Conservation (phyloP, 2,888 invertebrate genomes). For the Lasioglossum lativentre region DNA sequence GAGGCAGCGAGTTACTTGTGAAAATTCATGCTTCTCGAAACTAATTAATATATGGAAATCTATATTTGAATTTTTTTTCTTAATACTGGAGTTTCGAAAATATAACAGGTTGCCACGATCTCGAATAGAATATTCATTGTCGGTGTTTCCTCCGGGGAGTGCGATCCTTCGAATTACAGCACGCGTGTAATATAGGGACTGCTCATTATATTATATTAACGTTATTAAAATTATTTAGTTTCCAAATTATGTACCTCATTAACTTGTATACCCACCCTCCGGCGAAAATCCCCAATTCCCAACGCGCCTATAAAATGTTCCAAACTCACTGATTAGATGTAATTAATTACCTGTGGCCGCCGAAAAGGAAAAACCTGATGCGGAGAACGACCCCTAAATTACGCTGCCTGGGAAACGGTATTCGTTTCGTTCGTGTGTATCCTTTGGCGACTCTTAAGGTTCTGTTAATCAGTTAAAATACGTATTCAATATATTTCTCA, state of each 20-base stretch:
- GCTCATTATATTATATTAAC: conserved; percentile 7
- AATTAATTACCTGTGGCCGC: neutral
- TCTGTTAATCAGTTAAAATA: no score
- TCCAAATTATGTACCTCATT: conserved; percentile 9
- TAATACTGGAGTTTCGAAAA: neutral
- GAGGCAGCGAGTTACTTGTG: no score
- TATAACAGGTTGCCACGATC: neutral
- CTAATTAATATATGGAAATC: no score
- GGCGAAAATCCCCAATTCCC: conserved; percentile 6
- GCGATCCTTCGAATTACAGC: neutral
- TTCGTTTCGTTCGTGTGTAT: neutral
- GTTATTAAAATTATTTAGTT: conserved; percentile 12
- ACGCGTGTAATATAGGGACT: neutral
- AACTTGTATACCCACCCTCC: neutral
- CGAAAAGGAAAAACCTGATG: neutral
- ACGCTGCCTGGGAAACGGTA: neutral
- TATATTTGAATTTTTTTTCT: no score
- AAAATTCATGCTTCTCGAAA: neutral
- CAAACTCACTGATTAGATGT: conserved; percentile 5
- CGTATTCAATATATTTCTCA: no score
- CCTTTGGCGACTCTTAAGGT: neutral
- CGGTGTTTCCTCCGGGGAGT: neutral
- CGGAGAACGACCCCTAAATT: neutral
- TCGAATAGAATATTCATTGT: neutral
- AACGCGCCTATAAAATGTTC: neutral